Evolutionary conservation across 64 coral and sea anemone genomes (phyloP), one percentile per base, ranked within the genome.

Genomic region (Hydrozoanthus tunicans): DNA sequence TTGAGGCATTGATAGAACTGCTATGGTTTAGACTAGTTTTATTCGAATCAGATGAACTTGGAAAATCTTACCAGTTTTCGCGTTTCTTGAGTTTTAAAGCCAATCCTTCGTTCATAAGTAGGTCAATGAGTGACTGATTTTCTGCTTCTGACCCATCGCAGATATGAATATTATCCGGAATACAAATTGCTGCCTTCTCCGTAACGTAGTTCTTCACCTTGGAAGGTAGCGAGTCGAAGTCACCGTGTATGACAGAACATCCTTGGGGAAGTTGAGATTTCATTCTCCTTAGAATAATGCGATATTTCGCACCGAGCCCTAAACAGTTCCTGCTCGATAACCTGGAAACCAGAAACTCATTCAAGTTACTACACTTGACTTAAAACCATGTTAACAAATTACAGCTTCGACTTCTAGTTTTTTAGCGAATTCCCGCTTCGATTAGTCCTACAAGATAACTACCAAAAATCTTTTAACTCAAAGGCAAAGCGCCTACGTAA

Each of bases 171-270:
- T 74, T 56, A 73, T 88, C 84, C 60, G 84, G 84, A 72, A 66
- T 73, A 13, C 84, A 88, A 13, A 88, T 74, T 3, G 84, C 84
- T 12, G 84, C 84, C 74, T 88, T 88, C 68, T 88, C 84, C 17
- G 66, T 88, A 55, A 88, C 84, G 53, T 88, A 88, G 74, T 61
- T 88, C 56, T 73, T 88, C 9, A 88, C 84, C 74, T 88, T 88
- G 5, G 69, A 32, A 43, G 84, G 84, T 14, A 88, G 84, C 27
- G 68, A 59, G 5, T 88, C 84, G 3, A 88, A 74, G 17, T 88
- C 84, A 6, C 84, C 84, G 3, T 88, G 73, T 70, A 88, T 70
- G 13, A 88, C 84, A 43, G 84, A 73, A 73, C 84, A 88, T 1
- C 84, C 69, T 14, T 32, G 9, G 4, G 84, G 84, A n/a, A 88